phyloP scores from a whole-genome alignment of 30 jellyfish, hydroid and myxozoan genomes.

The Pelagia noctiluca region DNA sequence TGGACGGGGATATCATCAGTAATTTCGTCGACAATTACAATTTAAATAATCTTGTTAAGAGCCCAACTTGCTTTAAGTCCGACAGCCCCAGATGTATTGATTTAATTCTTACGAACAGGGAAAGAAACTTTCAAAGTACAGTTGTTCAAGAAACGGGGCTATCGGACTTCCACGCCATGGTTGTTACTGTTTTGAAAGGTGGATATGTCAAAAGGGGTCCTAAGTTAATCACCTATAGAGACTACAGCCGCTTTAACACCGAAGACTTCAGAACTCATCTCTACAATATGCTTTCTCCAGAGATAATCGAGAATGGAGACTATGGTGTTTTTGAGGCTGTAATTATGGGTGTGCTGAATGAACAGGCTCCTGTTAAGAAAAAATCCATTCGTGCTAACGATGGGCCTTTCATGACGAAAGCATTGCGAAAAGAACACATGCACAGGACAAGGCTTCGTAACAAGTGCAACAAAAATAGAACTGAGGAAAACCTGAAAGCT shows the following conservation, averaged over 20 bases:
- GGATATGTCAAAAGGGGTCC: conserved; percentile 59
- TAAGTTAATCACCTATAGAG: conserved; percentile 37
- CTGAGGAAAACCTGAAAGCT: conserved; percentile 51
- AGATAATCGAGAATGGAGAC: conserved; percentile 30
- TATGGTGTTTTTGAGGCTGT: conserved; percentile 36
- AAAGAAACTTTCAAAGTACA: conserved; percentile 39
- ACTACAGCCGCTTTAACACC: conserved; percentile 43
- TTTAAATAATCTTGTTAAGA: conserved; percentile 26
- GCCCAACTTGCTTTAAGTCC: conserved; percentile 61
- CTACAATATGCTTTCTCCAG: conserved; percentile 20
- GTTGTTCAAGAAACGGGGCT: conserved; percentile 42
- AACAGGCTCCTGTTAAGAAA: conserved; percentile 50
- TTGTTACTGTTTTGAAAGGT: conserved; percentile 39
- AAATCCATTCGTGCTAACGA: conserved; percentile 44
- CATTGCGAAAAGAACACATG: conserved; percentile 45
- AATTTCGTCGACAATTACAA: conserved; percentile 23
- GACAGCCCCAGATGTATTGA: conserved; percentile 24
- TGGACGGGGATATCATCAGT: neutral
- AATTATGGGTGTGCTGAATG: conserved; percentile 46
- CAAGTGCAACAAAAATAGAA: conserved; percentile 29
- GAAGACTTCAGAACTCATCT: conserved; percentile 27
- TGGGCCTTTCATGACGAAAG: conserved; percentile 57
- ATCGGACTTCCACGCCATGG: conserved; percentile 46
- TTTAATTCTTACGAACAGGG: conserved; percentile 35
- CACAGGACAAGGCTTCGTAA: conserved; percentile 54